Conservation (phyloP, 2,888 invertebrate species). For the Noctuana brunneofusca region DNA sequence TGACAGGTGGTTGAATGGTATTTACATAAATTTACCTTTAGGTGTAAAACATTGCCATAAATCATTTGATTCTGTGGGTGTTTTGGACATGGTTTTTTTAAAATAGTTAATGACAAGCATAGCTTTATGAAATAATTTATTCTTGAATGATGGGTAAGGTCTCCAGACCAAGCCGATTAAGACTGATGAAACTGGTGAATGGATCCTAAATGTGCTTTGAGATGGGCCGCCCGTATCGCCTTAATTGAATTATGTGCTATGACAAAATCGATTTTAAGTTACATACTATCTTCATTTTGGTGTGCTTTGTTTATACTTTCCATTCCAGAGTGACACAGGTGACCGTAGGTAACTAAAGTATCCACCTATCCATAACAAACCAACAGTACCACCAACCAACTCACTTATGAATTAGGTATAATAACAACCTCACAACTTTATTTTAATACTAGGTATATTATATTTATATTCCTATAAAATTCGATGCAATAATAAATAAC, state of each 20-base stretch:
- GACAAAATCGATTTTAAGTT: background rate
- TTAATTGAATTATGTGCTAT: background rate
- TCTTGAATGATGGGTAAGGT: background rate
- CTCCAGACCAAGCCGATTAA: background rate
- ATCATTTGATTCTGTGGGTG: constrained; percentile 49
- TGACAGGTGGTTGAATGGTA: background rate
- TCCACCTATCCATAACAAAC: too few relatives aligned
- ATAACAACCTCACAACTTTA: too few relatives aligned
- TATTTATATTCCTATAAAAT: too few relatives aligned
- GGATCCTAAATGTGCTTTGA: background rate
- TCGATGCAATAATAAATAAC: too few relatives aligned
- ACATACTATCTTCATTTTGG: background rate
- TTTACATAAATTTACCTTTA: constrained; percentile 52
- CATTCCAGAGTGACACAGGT: background rate
- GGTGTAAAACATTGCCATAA: constrained; percentile 47
- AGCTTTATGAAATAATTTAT: background rate
- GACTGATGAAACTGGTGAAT: background rate
- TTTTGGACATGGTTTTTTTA: constrained; percentile 53
- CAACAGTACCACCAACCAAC: too few relatives aligned
- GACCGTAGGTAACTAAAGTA: too few relatives aligned
- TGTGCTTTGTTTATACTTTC: background rate
- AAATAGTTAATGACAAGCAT: constrained; percentile 12
- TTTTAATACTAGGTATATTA: too few relatives aligned
- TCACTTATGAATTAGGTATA: too few relatives aligned
- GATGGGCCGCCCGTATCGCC: too few relatives aligned